Evolutionary conservation across 2,113 vertebrate genomes (phyloP), one percentile per base, ranked within the genome.

Genomic region (Beaufortia kweichowensis): DNA sequence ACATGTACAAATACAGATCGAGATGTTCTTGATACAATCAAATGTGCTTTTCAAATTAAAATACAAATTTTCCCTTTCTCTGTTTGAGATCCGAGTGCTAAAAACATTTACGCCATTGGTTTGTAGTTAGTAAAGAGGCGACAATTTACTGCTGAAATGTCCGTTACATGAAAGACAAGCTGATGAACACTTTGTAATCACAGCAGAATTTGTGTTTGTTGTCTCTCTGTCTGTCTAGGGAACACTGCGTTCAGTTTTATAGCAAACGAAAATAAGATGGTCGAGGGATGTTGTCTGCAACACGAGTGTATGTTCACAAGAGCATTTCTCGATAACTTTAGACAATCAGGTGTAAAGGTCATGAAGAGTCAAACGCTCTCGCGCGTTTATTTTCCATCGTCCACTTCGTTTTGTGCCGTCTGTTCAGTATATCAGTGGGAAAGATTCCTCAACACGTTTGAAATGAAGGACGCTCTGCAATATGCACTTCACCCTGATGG

Each of bases 371-470:
- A 46, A 46, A 4, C 23, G 24, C 24, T 67, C 63, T 24, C 33
- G 3, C n/a, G n/a, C 12, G 26, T 55, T 67, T 48, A 76, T 79
- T 74, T 77, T 29, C 48, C 24, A 31, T 15, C 35, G 53, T 43
- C 24, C 21, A 68, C 72, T 77, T 81, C 75, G 48, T 78, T 57
- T 28, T 9, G 46, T 2, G n/a, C 17, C 19, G 0, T 61, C 26
- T 61, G 39, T 48, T 60, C 24, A 10, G 33, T 46, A 48, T 77
- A 83, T 83, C 57, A 24, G 43, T 33, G 19, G 28, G 35, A 62
- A 77, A 29, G 48, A 74, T 74, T 80, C 63, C 26, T 48, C 17
- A 59, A 68, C 81, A 83, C 81, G 81, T 24, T 61, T 68, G 55
- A 57, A 29, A 39, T 23, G 24, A 72, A n/a, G 11, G 48, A 21